Percentiles rank a stretch among this genome's conserved stretches.
Conservation (phyloP, 2,113 vertebrate species). For the Rostratula benghalensis region DNA sequence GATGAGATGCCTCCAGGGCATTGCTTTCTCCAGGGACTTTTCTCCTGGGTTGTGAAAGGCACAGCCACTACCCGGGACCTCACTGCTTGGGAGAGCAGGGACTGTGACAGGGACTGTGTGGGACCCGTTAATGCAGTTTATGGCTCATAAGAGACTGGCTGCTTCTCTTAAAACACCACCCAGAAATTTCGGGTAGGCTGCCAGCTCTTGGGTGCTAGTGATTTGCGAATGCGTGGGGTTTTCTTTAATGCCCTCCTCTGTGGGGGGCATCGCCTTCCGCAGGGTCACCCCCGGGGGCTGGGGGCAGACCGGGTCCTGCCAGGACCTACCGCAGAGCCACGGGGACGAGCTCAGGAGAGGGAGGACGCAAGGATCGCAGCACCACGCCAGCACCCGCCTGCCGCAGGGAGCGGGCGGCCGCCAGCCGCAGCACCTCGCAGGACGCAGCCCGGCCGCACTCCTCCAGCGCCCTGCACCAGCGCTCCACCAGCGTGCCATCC, state of each 20-base stretch:
- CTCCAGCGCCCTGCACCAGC: conserved; percentile 78
- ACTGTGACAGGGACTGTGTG: fast-evolving
- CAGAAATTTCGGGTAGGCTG: not conserved
- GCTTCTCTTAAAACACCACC: not conserved
- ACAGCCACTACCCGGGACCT: not conserved
- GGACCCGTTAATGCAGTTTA: not conserved
- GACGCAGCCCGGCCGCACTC: conserved; percentile 48
- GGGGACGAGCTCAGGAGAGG: not conserved
- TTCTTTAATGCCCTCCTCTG: not conserved
- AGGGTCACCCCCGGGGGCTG: not conserved
- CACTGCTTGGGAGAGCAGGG: not conserved
- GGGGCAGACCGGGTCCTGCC: not conserved
- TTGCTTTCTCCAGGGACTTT: not conserved
- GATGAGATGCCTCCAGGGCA: not conserved
- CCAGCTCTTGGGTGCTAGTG: not conserved
- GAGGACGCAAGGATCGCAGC: not conserved
- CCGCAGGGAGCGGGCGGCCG: conserved; percentile 76
- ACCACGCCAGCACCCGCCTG: conserved; percentile 65
- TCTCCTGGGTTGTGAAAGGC: not conserved
- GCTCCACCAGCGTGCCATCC: conserved; percentile 14
- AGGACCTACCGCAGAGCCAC: conserved; percentile 74
- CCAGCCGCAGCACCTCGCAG: conserved; percentile 77
- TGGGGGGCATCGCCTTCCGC: fast-evolving
- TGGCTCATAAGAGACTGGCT: not conserved
- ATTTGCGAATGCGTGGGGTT: not conserved